phyloP scores from a whole-genome alignment of 2,113 vertebrate genomes.

The Paratilapia polleni region DNA sequence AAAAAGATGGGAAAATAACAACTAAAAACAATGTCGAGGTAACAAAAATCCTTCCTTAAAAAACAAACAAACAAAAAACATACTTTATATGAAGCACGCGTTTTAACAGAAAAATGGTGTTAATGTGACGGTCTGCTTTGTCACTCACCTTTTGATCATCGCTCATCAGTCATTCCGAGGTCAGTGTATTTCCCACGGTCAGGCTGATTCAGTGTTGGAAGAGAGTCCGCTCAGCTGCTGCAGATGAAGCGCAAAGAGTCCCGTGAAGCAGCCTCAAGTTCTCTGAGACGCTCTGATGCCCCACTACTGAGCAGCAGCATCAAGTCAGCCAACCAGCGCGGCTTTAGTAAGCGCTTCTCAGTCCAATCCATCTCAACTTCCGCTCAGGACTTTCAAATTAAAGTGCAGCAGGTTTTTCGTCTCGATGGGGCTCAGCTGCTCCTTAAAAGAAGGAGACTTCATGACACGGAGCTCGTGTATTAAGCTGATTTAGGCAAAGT shows the following conservation, averaged over 20 bases:
- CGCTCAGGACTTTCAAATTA: conserved; percentile 14
- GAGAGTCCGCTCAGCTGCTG: not conserved
- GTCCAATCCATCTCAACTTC: not conserved
- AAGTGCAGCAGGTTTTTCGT: not conserved
- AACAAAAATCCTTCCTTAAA: not conserved
- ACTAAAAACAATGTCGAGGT: not conserved
- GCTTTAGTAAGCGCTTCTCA: not conserved
- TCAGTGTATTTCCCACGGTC: not conserved
- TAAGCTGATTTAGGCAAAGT: too few species aligned
- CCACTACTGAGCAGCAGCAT: not conserved
- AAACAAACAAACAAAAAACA: too few species aligned
- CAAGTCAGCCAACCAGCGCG: not conserved
- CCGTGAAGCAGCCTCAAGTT: not conserved
- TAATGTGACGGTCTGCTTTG: not conserved
- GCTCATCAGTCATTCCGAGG: not conserved
- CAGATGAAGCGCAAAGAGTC: not conserved
- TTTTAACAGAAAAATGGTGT: not conserved
- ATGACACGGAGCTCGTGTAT: too few species aligned
- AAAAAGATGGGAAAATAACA: not conserved
- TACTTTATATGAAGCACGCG: not conserved
- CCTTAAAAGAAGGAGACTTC: too few species aligned
- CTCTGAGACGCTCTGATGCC: not conserved
- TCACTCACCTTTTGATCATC: conserved; percentile 30
- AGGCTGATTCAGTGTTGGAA: not conserved
- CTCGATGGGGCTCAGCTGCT: too few species aligned